phyloP scores from a whole-genome alignment of 92 coral and sea anemone species.

The Pocillopora grandis region DNA sequence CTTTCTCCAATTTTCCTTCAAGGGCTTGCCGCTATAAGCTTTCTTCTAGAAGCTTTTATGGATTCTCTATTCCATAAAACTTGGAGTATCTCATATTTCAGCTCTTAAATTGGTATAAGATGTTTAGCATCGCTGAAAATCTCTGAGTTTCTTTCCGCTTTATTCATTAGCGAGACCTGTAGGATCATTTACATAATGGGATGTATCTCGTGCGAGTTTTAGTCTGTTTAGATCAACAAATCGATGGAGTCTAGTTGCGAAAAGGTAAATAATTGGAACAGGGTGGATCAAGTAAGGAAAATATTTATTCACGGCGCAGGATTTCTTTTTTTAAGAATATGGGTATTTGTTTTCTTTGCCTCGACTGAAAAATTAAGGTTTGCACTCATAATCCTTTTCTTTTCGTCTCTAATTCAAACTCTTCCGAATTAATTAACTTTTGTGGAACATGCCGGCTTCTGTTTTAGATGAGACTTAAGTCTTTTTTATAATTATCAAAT shows the following conservation, averaged over 20 bases:
- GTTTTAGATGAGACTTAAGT: no score
- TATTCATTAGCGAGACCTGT: background rate
- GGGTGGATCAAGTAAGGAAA: conserved; percentile 32
- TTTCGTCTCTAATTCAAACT: background rate
- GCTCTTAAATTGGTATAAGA: background rate
- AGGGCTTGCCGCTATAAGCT: no score
- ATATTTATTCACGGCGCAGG: conserved; percentile 20
- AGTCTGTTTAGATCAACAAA: conserved; percentile 43
- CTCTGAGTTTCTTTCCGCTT: background rate
- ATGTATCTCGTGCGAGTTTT: conserved; percentile 2
- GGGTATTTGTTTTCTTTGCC: conserved; percentile 12
- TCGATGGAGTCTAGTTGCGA: conserved; percentile 29
- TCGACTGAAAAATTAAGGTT: background rate
- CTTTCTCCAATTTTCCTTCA: conserved; percentile 5
- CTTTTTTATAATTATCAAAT: no score
- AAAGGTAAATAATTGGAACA: conserved; percentile 9
- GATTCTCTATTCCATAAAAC: background rate
- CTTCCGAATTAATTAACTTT: background rate
- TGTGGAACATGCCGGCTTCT: no score
- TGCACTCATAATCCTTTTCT: background rate
- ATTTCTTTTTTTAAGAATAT: conserved; percentile 1
- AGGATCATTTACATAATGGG: background rate
- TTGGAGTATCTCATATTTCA: background rate
- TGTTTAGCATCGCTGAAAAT: background rate
- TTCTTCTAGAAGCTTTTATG: background rate